Evolutionary conservation across 2,888 invertebrate genomes (phyloP), one percentile per base, ranked within the genome.

Genomic region (Coelinius sp.): DNA sequence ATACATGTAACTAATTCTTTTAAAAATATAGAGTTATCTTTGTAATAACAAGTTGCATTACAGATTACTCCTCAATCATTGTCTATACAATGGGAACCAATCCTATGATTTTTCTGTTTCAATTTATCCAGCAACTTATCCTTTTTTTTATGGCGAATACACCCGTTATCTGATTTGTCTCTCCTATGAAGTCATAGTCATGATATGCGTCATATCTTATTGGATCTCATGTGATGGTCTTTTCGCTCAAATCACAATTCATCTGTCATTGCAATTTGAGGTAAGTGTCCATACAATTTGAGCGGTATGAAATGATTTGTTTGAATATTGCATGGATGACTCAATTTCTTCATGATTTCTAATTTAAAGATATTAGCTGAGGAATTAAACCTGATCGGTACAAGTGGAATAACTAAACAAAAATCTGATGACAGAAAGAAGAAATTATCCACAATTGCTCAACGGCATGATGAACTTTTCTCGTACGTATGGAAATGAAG

Each of bases 161-260:
- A n/a, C 5, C 0, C 14, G 31, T 0, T 56, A 56, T 25, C n/a
- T 56, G 17, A 56, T 27, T 7, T 56, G 56, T 31, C 56, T 56
- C n/a, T 14, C 27, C 8, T 56, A 56, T 31, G 56, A 56, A 7
- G 31, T 56, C 14, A 31, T 56, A 3, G 56, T 56, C 8, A 56
- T 56, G 56, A 14, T 56, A 1, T 56, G 56, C n/a, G 56, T 56
- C 6, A 56, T 56, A 56, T 31, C 56, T 46, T 65, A 65, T 12
- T 65, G 65, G 65, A 31, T 65, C 25, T 20, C 65, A 0, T 49
- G 65, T 65, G 65, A 65, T 27, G 31, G 49, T 20, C 65, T 65
- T 20, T 65, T 65, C 27, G 65, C 65, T 14, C 65, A 65, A 49
- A 49, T 65, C 10, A 31, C 25, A 49, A 49, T 22, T 2, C 65